Base-by-base conservation (phyloP, 2,113 vertebrate species). In the Aegotheles bennettii region DNA sequence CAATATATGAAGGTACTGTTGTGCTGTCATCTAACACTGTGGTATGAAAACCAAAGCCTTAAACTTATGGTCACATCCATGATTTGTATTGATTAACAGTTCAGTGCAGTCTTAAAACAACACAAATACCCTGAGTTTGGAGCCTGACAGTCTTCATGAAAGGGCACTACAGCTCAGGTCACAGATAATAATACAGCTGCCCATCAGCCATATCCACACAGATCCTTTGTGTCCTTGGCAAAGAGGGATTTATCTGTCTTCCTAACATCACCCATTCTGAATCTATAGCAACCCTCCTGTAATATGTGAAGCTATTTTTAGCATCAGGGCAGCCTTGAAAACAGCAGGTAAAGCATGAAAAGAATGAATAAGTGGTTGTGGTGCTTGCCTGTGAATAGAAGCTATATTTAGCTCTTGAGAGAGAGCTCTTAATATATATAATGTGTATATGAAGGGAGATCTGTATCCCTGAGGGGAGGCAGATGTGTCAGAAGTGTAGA, bases 301-400 rank as follows among this genome's bases (percentile, higher is more conserved):
- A 93, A 92, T 90, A 95, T 36, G 61, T 0, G 0, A 57, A 90
- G 84, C 87, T 95, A 96, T 96, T 96, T 96, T 94, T 97, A 94
- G 94, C 88, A 91, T 59, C 75, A 88, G 90, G 78, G 82, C 91
- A 93, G 94, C 90, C 93, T 96, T 96, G 92, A 94, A 94, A 89
- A 70, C 93, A 93, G 92, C 93, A 97, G 95, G 94, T 96, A 96
- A 94, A 88, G 94, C 92, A 90, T 86, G 92, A 90, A 94, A 82
- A 78, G 93, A 95, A 96, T 95, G 90, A 94, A 84, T 96, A 95
- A 96, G 95, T 90, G 86, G 92, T 89, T 95, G 86, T 91, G 83
- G 88, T 92, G 47, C 85, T 90, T 0, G 68, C 64, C 68, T 93
- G 83, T 93, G 94, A 94, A 92, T 84, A 93, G 86, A 86, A 92